Evolutionary conservation across 1,140 invertebrate species (phyloP).

Genomic region (Dryas iulia): DNA sequence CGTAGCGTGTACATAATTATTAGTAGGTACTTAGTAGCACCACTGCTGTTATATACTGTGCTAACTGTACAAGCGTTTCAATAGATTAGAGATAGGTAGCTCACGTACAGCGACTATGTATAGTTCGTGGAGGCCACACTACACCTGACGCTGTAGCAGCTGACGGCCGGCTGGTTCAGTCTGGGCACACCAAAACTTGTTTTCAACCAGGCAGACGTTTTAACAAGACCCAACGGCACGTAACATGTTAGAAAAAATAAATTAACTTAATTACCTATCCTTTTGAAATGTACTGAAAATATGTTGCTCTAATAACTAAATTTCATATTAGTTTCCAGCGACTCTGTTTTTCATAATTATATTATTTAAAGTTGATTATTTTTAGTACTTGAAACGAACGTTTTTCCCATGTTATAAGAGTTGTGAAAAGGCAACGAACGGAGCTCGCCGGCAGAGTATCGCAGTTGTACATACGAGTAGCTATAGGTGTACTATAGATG

Average conservation of each 20-base stretch:
- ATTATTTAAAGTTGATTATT: neutral
- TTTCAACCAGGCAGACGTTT: conserved; percentile 62
- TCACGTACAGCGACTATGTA: conserved; percentile 40
- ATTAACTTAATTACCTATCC: neutral
- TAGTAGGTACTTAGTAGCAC: neutral
- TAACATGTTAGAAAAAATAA: neutral
- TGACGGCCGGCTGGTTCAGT: conserved; percentile 67
- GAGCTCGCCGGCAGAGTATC: conserved; percentile 32
- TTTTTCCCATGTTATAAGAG: conserved; percentile 60
- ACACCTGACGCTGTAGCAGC: conserved; percentile 74
- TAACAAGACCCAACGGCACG: conserved; percentile 48
- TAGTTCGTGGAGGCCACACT: conserved; percentile 57
- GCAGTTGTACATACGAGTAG: conserved; percentile 50
- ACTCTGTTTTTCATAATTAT: neutral
- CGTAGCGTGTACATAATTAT: neutral
- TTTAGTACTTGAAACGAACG: neutral
- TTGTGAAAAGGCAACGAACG: conserved; percentile 32
- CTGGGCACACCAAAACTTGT: conserved; percentile 68
- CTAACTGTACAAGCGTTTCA: neutral
- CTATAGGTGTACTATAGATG: conserved; percentile 35
- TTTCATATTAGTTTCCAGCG: neutral
- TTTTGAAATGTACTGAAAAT: neutral
- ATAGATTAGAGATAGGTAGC: conserved; percentile 12
- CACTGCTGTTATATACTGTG: neutral
- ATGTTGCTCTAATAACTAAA: neutral